Percentiles rank a stretch among this genome's conserved stretches.
phyloP scores from a whole-genome alignment of 2,113 vertebrate species.

The Turdus rufiventris region DNA sequence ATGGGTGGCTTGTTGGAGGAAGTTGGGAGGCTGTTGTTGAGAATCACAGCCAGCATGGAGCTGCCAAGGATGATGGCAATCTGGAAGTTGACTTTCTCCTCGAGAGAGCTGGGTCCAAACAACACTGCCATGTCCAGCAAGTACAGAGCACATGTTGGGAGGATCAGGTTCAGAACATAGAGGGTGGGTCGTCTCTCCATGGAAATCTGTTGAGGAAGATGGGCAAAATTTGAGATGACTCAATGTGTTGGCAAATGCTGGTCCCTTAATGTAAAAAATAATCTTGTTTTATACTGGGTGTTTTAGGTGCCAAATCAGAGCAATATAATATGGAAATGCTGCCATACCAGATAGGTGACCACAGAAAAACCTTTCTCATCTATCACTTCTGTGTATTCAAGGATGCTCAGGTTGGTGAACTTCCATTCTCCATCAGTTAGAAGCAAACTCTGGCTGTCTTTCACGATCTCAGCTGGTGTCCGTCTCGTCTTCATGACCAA shows the following conservation, averaged over 20 bases:
- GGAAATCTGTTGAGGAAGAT: conserved; percentile 51
- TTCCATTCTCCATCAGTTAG: conserved; percentile 61
- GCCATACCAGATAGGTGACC: neutral
- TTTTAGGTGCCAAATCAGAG: neutral
- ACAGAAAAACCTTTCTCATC: neutral
- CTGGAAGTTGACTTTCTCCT: conserved; percentile 79
- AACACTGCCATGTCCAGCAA: conserved; percentile 75
- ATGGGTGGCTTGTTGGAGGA: conserved; percentile 69
- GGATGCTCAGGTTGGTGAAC: conserved; percentile 37
- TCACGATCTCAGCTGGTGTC: neutral
- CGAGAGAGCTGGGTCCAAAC: conserved; percentile 61
- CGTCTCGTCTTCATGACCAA: neutral
- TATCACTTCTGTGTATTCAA: fast-evolving
- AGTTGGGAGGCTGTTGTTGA: conserved; percentile 79
- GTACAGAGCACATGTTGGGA: conserved; percentile 70
- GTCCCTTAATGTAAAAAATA: neutral
- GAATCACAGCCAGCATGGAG: conserved; percentile 79
- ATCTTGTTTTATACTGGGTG: neutral
- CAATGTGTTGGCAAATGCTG: neutral
- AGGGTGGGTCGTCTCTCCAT: conserved; percentile 71
- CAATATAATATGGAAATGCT: neutral
- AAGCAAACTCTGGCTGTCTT: neutral
- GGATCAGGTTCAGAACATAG: conserved; percentile 74
- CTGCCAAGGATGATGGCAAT: conserved; percentile 78
- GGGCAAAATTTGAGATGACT: neutral